phyloP scores from a whole-genome alignment of 1,140 invertebrate genomes.

The Calliopsis andreniformis region DNA sequence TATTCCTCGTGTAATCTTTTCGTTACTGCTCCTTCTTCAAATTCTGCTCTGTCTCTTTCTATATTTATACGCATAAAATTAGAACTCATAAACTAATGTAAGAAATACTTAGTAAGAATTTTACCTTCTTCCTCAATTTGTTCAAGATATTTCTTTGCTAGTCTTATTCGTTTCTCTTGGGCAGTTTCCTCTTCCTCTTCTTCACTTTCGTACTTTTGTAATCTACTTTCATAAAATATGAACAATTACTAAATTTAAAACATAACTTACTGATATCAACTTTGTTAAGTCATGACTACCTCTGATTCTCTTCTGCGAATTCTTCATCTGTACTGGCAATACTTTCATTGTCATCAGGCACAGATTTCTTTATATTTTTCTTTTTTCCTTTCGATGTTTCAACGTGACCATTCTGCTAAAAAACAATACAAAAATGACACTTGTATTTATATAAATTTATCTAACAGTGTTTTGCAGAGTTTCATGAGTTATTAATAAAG shows the following conservation, averaged over 20 bases:
- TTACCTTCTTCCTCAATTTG: slow-evolving; percentile 91
- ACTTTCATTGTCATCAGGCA: slow-evolving; percentile 70
- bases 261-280: no score
- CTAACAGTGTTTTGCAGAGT: neutral
- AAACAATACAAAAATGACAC: slow-evolving; percentile 23
- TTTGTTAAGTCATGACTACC: slow-evolving; percentile 32
- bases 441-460: slow-evolving; percentile 16
- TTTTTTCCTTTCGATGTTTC: slow-evolving; percentile 52
- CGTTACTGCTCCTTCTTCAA: slow-evolving; percentile 86
- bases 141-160: slow-evolving; percentile 94
- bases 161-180: slow-evolving; percentile 92
- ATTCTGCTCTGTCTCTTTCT: slow-evolving; percentile 87
- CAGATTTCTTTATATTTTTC: slow-evolving; percentile 47
- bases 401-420: slow-evolving; percentile 58
- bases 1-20: slow-evolving; percentile 91
- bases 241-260: neutral
- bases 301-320: slow-evolving; percentile 70
- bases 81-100: neutral
- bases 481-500: no score
- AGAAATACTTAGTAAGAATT: slow-evolving; percentile 1
- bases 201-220: slow-evolving; percentile 72
- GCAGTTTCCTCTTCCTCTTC: slow-evolving; percentile 90
- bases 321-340: slow-evolving; percentile 78
- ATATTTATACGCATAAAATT: slow-evolving; percentile 35
- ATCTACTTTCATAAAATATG: slow-evolving; percentile 23